phyloP scores from a whole-genome alignment of 2,797 vertebrate genomes.

The Enteromius treurensis region DNA sequence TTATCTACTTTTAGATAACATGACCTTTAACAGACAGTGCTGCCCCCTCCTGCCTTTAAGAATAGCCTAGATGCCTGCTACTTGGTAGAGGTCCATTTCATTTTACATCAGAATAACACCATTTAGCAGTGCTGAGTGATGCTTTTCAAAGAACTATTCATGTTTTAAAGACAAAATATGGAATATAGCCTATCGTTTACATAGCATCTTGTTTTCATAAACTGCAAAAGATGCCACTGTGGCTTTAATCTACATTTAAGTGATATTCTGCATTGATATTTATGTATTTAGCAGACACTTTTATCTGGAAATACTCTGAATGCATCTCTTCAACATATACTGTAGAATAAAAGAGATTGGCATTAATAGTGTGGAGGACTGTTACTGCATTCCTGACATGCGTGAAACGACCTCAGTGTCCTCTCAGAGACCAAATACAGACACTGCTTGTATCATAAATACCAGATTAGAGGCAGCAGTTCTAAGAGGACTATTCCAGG shows the following conservation, averaged over 20 bases:
- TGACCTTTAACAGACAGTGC: not conserved
- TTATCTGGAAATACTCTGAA: not conserved
- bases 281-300: not conserved
- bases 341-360: not conserved
- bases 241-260: not conserved
- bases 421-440: no score
- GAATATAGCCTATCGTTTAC: no score
- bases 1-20: not conserved
- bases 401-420: no score
- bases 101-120: not conserved
- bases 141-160: not conserved
- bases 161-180: not conserved
- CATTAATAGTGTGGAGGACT: not conserved
- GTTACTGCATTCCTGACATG: no score
- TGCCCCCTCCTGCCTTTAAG: not conserved
- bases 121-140: not conserved
- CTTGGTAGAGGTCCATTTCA: no score
- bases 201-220: not conserved
- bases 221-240: not conserved
- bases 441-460: no score
- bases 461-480: no score
- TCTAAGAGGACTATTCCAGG: no score
- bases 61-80: not conserved
- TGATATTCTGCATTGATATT: not conserved
- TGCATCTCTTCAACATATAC: not conserved